Evolutionary conservation across 2,888 invertebrate species (phyloP), one percentile per base, ranked within the genome.

Genomic region (Trachelus tabidus): DNA sequence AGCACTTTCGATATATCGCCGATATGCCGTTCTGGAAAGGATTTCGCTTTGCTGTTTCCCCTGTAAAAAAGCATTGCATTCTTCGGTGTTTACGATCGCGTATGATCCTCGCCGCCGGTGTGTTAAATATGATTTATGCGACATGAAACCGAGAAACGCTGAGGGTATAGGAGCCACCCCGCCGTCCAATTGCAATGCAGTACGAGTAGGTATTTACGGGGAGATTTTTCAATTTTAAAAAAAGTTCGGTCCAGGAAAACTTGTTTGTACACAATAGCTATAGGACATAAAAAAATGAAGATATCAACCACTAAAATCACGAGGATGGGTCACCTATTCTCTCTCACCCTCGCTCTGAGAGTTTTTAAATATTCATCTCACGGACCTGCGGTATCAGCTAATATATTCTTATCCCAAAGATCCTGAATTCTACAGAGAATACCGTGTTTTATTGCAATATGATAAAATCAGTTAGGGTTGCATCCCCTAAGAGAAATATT

Each of bases 41-140:
- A 56, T 56, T 23, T 56, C 23, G 56, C 23, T 56, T 56, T 56
- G 56, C 56, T 23, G 23, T 56, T 56, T 56, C 56, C 15, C 23
- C 56, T 56, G 37, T 35, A 74, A 74, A 34, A 74, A 74, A n/a
- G 34, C 12, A 74, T 35, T 34, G 74, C 74, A 34, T 74, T 34
- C 74, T 74, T 74, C 74, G 6, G 35, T 76, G 56, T 86, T 85
- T 84, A 85, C 83, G 83, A 82, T 81, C 81, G 80, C 80, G 77
- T 82, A 83, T 81, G 85, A 84, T 83, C 78, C 82, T 80, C 79
- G 82, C 85, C 83, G 85, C 83, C 73, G 80, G 78, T 77, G 82
- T 81, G 73, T 80, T 77, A 79, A 78, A 79, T 75, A 73, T 78
- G 78, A 80, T 78, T 80, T 76, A 78, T 76, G 35, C 75, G 56